These are phyloP conservation scores for Atrichornis clamosus DNA, from an alignment of 2,113 vertebrate genomes.

Conservation along the genomic window DNA sequence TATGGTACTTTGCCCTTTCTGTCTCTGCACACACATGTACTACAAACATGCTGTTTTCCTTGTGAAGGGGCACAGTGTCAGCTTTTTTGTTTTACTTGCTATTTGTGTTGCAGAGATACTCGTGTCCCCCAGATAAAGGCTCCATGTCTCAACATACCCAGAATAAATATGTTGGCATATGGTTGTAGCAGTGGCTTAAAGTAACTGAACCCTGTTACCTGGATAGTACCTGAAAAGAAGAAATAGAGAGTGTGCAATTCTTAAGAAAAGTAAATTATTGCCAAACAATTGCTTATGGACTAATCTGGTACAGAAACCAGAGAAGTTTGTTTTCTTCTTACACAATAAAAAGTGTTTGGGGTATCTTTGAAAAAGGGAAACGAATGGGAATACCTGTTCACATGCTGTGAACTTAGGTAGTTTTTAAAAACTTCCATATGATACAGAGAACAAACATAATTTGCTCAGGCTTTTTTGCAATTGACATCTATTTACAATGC, in stretches of 20 bases:
- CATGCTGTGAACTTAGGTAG: not conserved
- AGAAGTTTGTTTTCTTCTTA: not conserved
- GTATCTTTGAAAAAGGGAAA: not conserved
- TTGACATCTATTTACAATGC: not conserved
- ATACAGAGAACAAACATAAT: not conserved
- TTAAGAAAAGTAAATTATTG: not conserved
- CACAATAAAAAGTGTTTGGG: not conserved
- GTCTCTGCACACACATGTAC: rapidly evolving
- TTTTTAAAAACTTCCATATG: not conserved
- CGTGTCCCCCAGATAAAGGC: not conserved
- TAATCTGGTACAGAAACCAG: not conserved
- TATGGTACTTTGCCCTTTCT: not conserved
- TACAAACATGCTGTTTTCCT: not conserved
- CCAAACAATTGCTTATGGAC: not conserved
- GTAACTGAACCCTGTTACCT: not conserved
- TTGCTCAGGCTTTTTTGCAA: not conserved
- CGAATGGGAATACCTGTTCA: not conserved
- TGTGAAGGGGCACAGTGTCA: not conserved
- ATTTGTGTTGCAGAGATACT: not conserved
- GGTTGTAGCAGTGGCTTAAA: not conserved
- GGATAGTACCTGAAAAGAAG: not conserved
- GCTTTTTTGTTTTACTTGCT: not conserved
- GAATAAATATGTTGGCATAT: not conserved
- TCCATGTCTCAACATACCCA: not conserved
- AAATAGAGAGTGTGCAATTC: not conserved